phyloP scores from a whole-genome alignment of 1,140 invertebrate species.

The Bombyx mori region ASM3026992v2 NC_085124.1:926501-927000 shows the following conservation, averaged over 20 bases:
- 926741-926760: slow-evolving; percentile 80
- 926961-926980: slow-evolving; percentile 73
- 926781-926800: slow-evolving; percentile 41
- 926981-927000: slow-evolving; percentile 70
- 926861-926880: slow-evolving; percentile 6
- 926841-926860: slow-evolving; percentile 3
- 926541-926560: slow-evolving; percentile 27
- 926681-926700: slow-evolving; percentile 81
- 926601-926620: slow-evolving; percentile 78
- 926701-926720: slow-evolving; percentile 87
- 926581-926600: slow-evolving; percentile 85
- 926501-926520: background rate
- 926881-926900: slow-evolving; percentile 29
- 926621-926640: slow-evolving; percentile 54
- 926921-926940: slow-evolving; percentile 75
- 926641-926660: slow-evolving; percentile 73
- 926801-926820: slow-evolving; percentile 7
- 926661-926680: slow-evolving; percentile 82
- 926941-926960: slow-evolving; percentile 72
- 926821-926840: slow-evolving; percentile 11
- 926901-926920: slow-evolving; percentile 73
- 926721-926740: slow-evolving; percentile 75
- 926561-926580: slow-evolving; percentile 75
- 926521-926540: background rate
- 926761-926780: slow-evolving; percentile 80